phyloP scores from a whole-genome alignment of 2,797 vertebrate species.

The Ptychadena robeensis region DNA sequence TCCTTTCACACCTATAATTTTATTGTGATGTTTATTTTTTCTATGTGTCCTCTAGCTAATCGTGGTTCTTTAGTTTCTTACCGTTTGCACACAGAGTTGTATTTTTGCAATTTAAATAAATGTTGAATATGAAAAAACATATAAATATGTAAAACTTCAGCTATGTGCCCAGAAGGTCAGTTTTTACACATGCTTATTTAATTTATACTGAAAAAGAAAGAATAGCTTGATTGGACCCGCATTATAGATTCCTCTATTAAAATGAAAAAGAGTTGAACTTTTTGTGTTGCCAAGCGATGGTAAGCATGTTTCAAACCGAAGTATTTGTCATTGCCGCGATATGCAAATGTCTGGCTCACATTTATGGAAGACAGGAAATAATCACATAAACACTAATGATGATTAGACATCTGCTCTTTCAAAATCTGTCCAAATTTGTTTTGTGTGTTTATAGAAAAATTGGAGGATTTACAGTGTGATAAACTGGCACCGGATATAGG shows the following conservation, averaged over 20 bases:
- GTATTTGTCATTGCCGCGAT: conserved; percentile 33
- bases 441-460: conserved; percentile 49
- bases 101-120: no score
- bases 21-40: no score
- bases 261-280: neutral
- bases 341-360: conserved; percentile 29
- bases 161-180: neutral
- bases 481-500: conserved; percentile 1
- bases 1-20: no score
- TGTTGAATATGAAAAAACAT: no score
- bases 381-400: conserved; percentile 49
- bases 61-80: no score
- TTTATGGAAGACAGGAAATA: conserved; percentile 47
- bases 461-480: conserved; percentile 25
- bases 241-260: neutral
- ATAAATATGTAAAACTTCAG: neutral
- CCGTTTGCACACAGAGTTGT: no score
- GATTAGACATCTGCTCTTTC: conserved; percentile 54
- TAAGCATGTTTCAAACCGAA: conserved; percentile 15
- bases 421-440: conserved; percentile 44
- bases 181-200: neutral
- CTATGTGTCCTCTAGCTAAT: no score
- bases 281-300: conserved; percentile 22
- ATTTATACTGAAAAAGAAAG: neutral
- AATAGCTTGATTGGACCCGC: no score